Evolutionary conservation across 2,113 vertebrate genomes (phyloP).

Genomic region (Corythoichthys intestinalis): DNA sequence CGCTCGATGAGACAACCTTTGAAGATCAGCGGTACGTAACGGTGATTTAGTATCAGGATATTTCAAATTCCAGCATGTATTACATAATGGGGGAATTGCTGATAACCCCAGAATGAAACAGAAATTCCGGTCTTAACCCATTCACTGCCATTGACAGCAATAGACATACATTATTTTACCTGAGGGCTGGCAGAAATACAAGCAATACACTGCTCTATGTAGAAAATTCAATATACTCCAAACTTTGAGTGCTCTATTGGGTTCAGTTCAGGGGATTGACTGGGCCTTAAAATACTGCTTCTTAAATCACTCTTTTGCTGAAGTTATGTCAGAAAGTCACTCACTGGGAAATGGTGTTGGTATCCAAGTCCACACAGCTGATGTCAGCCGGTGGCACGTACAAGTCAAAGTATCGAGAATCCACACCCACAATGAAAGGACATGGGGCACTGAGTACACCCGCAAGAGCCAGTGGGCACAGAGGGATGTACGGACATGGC

Average conservation of each 20-base stretch:
- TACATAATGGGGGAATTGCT: constrained; percentile 31
- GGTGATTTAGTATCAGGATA: constrained; percentile 21
- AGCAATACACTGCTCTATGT: no score
- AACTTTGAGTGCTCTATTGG: no score
- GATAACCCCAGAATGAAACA: constrained; percentile 18
- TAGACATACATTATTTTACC: no score
- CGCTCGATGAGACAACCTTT: constrained; percentile 26
- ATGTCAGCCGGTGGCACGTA: constrained; percentile 94
- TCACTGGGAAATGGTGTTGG: constrained; percentile 99
- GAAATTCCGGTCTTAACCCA: no score
- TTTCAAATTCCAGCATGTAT: constrained; percentile 49
- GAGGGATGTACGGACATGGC: constrained; percentile 96
- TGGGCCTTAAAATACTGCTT: no score
- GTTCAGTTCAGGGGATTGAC: no score
- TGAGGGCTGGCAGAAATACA: no score
- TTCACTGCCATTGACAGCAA: no score
- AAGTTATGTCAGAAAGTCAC: constrained; percentile 52
- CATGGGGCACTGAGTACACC: constrained; percentile 94
- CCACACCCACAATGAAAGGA: constrained; percentile 96
- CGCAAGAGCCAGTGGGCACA: constrained; percentile 93
- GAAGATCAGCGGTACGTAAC: constrained; percentile 4
- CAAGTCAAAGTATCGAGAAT: constrained; percentile 97
- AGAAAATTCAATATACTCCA: no score
- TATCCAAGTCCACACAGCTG: constrained; percentile 96
- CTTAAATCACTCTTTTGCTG: no score